phyloP scores from a whole-genome alignment of 1,140 invertebrate genomes.

The Branchinecta lynchi region DNA sequence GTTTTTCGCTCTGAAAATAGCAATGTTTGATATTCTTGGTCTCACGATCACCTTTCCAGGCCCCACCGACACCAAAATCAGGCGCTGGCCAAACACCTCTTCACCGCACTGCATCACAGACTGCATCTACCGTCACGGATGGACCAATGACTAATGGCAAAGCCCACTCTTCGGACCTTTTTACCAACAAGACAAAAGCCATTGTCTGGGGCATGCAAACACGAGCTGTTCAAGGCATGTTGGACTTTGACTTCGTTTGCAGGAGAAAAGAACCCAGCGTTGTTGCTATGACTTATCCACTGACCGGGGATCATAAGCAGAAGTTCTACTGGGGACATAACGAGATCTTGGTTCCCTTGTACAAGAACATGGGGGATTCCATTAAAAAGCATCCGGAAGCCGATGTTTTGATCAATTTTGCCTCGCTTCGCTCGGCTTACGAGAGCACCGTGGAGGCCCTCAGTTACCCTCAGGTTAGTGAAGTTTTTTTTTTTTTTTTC shows the following conservation, averaged over 20 bases:
- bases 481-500: too few relatives aligned
- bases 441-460: constrained; percentile 90
- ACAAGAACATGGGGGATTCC: constrained; percentile 92
- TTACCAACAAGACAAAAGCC: constrained; percentile 69
- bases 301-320: constrained; percentile 96
- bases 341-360: constrained; percentile 87
- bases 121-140: constrained; percentile 7
- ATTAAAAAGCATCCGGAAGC: constrained; percentile 90
- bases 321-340: constrained; percentile 99
- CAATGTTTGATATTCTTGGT: too few relatives aligned
- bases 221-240: constrained; percentile 89
- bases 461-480: constrained; percentile 59
- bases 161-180: constrained; percentile 39
- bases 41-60: background rate
- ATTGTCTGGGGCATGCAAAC: constrained; percentile 99
- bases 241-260: constrained; percentile 99
- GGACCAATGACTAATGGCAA: constrained; percentile 12
- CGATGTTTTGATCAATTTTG: constrained; percentile 96
- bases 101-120: background rate
- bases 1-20: too few relatives aligned
- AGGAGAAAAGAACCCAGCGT: constrained; percentile 70
- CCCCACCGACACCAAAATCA: background rate
- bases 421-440: constrained; percentile 91
- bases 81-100: background rate
- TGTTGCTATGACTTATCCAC: constrained; percentile 94